These are phyloP conservation scores for Macrotrachela quadricornifera DNA, from an alignment of 1,140 invertebrate genomes.

Conservation along the genomic window DNA sequence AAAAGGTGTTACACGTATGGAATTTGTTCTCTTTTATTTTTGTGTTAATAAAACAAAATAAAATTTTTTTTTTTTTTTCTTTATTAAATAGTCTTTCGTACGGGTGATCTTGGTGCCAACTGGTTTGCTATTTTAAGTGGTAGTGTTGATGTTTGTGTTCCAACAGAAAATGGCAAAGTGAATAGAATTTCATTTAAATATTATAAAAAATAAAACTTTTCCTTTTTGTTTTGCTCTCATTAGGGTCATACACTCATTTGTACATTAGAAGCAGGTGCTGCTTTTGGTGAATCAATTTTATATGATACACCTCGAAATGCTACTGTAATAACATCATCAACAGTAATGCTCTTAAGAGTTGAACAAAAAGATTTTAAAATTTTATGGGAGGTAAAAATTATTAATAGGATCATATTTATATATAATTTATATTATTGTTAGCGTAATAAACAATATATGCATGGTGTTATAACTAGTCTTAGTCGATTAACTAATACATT, in stretches of 20 bases:
- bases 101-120: slow-evolving; percentile 50
- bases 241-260: slow-evolving; percentile 43
- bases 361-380: slow-evolving; percentile 51
- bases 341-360: slow-evolving; percentile 48
- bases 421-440: slow-evolving; percentile 11
- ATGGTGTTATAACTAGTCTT: slow-evolving; percentile 22
- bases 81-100: slow-evolving; percentile 44
- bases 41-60: too few relatives aligned
- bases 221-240: background rate
- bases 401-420: background rate
- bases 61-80: too few relatives aligned
- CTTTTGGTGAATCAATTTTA: slow-evolving; percentile 51
- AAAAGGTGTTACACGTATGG: slow-evolving; percentile 51
- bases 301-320: slow-evolving; percentile 46
- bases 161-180: slow-evolving; percentile 32
- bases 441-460: slow-evolving; percentile 25
- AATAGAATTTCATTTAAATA: background rate
- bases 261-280: slow-evolving; percentile 47
- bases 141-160: slow-evolving; percentile 40
- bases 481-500: slow-evolving; percentile 11
- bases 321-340: slow-evolving; percentile 49
- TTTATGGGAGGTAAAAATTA: slow-evolving; percentile 46
- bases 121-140: slow-evolving; percentile 54
- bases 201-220: too few relatives aligned
- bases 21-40: background rate